Percentiles rank a stretch among this genome's conserved stretches.
Conservation (phyloP, 2,888 invertebrate genomes). For the Ecliptopera silaceata region DNA sequence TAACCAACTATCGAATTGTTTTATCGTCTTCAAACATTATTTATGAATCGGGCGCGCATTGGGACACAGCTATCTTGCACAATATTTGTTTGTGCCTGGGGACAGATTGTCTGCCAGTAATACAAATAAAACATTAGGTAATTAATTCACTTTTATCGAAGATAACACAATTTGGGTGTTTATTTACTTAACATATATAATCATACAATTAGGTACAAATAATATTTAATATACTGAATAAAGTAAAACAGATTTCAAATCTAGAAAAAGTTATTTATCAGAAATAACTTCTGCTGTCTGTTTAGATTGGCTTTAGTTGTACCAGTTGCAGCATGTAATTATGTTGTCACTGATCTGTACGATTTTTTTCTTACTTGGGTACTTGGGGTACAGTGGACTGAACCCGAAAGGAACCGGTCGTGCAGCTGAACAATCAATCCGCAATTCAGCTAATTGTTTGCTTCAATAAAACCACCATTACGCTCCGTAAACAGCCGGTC, state of each 20-base stretch:
- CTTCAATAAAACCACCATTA: constrained; percentile 32
- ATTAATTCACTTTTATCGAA: too few relatives aligned
- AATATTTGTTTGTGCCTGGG: constrained; percentile 23
- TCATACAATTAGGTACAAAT: too few relatives aligned
- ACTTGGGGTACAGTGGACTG: constrained; percentile 2
- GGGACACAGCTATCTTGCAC: constrained; percentile 30
- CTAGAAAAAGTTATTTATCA: too few relatives aligned
- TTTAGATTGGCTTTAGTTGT: too few relatives aligned
- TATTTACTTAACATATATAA: too few relatives aligned
- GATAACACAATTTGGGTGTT: too few relatives aligned
- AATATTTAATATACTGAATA: too few relatives aligned
- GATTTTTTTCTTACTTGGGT: neutral
- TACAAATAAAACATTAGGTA: neutral
- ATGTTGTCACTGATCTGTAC: neutral
- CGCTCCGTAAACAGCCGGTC: constrained; percentile 24
- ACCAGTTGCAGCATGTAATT: too few relatives aligned
- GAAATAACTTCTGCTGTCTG: too few relatives aligned
- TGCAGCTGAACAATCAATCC: constrained; percentile 31
- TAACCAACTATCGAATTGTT: constrained; percentile 19
- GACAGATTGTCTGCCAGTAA: constrained; percentile 6
- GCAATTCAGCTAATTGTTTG: constrained; percentile 33
- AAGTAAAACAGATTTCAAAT: too few relatives aligned
- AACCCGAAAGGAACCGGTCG: constrained; percentile 26
- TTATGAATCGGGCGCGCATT: constrained; percentile 22
- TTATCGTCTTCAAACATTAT: constrained; percentile 28